Percentiles rank a stretch among this genome's conserved stretches.
Evolutionary conservation across 1,140 invertebrate species (phyloP).

Genomic region (Odontomachus brunneus): DNA sequence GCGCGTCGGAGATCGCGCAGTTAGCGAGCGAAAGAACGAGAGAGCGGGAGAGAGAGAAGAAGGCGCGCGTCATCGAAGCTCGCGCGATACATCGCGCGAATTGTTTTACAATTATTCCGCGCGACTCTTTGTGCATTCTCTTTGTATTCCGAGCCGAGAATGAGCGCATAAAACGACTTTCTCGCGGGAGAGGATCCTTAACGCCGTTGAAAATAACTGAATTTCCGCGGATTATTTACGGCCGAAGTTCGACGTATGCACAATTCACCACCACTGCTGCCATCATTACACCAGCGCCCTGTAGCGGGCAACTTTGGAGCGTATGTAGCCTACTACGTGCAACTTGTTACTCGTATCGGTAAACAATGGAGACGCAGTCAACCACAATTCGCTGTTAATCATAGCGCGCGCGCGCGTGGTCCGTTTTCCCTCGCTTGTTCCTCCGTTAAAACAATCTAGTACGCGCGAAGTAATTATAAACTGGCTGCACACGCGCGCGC

Average conservation of each 20-base stretch:
- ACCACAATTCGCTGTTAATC: slow-evolving; percentile 49
- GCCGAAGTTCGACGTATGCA: slow-evolving; percentile 30
- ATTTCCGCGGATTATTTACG: slow-evolving; percentile 35
- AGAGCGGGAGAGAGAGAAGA: slow-evolving; percentile 48
- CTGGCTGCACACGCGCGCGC: no score
- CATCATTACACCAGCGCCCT: neutral
- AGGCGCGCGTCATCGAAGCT: slow-evolving; percentile 36
- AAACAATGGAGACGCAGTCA: slow-evolving; percentile 40
- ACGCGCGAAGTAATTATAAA: slow-evolving; percentile 17
- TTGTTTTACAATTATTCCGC: slow-evolving; percentile 13
- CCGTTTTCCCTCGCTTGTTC: slow-evolving; percentile 37
- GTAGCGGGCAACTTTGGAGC: slow-evolving; percentile 21
- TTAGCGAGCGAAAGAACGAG: neutral
- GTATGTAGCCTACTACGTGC: slow-evolving; percentile 22
- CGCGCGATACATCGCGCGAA: neutral
- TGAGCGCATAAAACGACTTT: neutral
- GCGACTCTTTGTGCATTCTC: neutral
- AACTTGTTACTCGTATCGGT: slow-evolving; percentile 47
- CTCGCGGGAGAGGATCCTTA: slow-evolving; percentile 20
- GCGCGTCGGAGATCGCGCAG: slow-evolving; percentile 22
- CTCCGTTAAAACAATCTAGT: slow-evolving; percentile 32
- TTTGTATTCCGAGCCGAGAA: no score
- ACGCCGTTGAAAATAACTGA: slow-evolving; percentile 17
- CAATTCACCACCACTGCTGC: neutral
- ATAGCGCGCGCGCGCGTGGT: neutral